phyloP scores from a whole-genome alignment of 2,888 invertebrate species.

The Lottia gigantea region DNA sequence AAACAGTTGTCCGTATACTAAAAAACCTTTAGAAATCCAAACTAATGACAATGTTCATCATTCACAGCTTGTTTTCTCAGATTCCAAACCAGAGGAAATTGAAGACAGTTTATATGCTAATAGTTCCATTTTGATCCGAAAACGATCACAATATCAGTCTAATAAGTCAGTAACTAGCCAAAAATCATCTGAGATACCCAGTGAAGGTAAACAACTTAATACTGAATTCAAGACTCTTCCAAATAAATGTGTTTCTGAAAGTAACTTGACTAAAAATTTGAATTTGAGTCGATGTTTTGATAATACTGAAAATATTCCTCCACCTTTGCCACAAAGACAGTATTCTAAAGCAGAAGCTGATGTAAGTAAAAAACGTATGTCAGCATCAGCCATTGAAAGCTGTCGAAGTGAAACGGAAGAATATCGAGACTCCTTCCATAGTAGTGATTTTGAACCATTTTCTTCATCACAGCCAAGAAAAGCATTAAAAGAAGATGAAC shows the following conservation, averaged over 20 bases:
- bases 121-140: conserved; percentile 46
- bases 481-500: no score
- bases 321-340: conserved; percentile 45
- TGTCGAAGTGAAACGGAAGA: no score
- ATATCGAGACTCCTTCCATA: no score
- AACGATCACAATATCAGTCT: conserved; percentile 36
- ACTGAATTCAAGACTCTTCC: background rate
- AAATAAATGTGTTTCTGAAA: conserved; percentile 4
- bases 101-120: conserved; percentile 49
- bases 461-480: no score
- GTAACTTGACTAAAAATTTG: background rate
- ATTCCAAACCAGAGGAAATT: background rate
- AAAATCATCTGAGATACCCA: conserved; percentile 7
- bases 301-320: conserved; percentile 30
- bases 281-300: background rate
- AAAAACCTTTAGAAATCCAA: background rate
- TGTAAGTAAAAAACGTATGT: background rate
- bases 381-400: no score
- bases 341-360: conserved; percentile 34
- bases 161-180: conserved; percentile 3
- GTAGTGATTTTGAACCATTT: no score
- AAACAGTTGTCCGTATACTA: conserved; percentile 5
- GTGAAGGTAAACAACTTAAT: background rate
- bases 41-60: conserved; percentile 7
- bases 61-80: conserved; percentile 10